Evolutionary conservation across 2,797 vertebrate genomes (phyloP).

Genomic region (Gadopsis bispinosus): DNA sequence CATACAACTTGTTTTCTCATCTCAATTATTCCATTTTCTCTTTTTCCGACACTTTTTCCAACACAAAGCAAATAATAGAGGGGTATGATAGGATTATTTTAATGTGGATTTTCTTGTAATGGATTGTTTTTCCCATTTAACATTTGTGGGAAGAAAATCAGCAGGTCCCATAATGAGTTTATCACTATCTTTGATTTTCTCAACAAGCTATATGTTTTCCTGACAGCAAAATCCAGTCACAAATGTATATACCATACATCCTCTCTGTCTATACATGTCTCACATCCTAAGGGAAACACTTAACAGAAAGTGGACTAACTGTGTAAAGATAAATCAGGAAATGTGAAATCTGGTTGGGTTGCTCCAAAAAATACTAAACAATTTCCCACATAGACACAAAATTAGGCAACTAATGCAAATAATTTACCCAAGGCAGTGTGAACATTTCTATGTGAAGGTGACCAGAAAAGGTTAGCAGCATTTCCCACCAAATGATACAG

Average conservation of each 20-base stretch:
- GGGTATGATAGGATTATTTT: slow-evolving; percentile 33
- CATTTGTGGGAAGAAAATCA: slow-evolving; percentile 50
- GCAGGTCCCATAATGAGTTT: slow-evolving; percentile 58
- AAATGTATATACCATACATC: slow-evolving; percentile 44
- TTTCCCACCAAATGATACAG: slow-evolving; percentile 17
- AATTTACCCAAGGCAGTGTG: background rate
- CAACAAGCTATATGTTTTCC: slow-evolving; percentile 53
- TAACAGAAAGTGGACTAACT: slow-evolving; percentile 53
- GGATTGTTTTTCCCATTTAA: slow-evolving; percentile 44
- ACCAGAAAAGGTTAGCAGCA: slow-evolving; percentile 5
- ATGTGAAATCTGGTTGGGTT: slow-evolving; percentile 29
- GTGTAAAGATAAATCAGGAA: slow-evolving; percentile 45
- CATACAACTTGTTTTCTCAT: background rate
- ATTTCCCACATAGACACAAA: slow-evolving; percentile 23
- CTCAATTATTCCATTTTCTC: background rate
- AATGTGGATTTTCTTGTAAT: slow-evolving; percentile 39
- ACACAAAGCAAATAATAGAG: slow-evolving; percentile 13
- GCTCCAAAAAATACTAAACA: slow-evolving; percentile 31
- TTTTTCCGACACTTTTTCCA: background rate
- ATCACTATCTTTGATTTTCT: slow-evolving; percentile 63
- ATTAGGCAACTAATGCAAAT: slow-evolving; percentile 11
- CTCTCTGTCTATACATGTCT: slow-evolving; percentile 55
- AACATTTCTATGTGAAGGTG: background rate
- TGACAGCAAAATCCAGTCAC: slow-evolving; percentile 58
- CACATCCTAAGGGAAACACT: slow-evolving; percentile 50